These are phyloP conservation scores for Bubo blakistoni DNA, from an alignment of 2,113 vertebrate genomes.

Conservation along the genomic window DNA sequence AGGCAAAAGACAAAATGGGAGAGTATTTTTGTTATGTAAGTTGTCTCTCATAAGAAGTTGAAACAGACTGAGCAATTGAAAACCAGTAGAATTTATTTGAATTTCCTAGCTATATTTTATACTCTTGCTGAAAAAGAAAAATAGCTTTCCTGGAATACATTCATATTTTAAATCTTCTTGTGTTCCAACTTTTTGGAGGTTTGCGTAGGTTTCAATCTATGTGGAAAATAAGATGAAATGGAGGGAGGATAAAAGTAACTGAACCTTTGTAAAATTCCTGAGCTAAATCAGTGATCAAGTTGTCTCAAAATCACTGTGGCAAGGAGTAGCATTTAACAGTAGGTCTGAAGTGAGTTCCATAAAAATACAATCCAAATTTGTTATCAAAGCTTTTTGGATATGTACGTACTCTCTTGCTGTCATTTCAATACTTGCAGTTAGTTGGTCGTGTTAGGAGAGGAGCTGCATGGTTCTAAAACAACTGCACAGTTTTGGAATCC, in stretches of 20 bases:
- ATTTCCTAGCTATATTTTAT: background rate
- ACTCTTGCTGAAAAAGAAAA: background rate
- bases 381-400: background rate
- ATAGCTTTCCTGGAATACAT: background rate
- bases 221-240: background rate
- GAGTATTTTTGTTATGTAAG: background rate
- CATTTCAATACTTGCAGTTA: background rate
- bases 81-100: background rate
- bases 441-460: background rate
- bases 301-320: background rate
- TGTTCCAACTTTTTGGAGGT: background rate
- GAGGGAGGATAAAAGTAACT: background rate
- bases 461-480: background rate
- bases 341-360: background rate
- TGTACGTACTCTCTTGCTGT: background rate
- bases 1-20: background rate
- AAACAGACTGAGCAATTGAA: background rate
- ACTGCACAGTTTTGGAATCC: background rate
- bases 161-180: background rate
- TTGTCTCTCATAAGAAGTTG: background rate
- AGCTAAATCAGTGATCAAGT: background rate
- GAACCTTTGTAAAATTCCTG: background rate
- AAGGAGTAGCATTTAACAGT: background rate
- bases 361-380: background rate
- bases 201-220: background rate